Evolutionary conservation across 2,113 vertebrate species (phyloP), one percentile per base, ranked within the genome.

Genomic region (Nibea albiflora): DNA sequence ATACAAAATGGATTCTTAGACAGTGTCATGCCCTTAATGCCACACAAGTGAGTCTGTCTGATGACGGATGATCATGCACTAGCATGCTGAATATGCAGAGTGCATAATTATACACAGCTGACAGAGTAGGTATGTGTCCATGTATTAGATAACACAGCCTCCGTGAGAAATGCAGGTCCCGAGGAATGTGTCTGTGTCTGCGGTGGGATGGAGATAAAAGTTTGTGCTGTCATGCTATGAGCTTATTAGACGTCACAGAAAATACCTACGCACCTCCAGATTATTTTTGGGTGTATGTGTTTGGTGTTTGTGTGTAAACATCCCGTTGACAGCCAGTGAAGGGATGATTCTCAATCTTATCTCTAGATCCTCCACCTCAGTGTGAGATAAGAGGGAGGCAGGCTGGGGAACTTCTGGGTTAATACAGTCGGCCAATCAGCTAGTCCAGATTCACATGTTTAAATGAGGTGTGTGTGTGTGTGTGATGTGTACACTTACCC

Each of bases 401-500:
- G 53, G 28, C n/a, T 12, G 11, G 17, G 47, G 58, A 47, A 54
- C 49, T 46, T 62, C 72, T 19, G 20, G 28, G 22, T 49, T 57
- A 46, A 42, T 44, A 50, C 1, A 10, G 16, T 46, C 65, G 17
- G 1, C 12, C 52, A 53, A 49, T 22, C 46, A 72, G 52, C 60
- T 52, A 3, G 12, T 71, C 52, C 28, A 52, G 52, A 71, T 83
- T 28, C 6, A 64, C 39, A 56, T 39, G 7, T 26, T 39, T 71
- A 26, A 16, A 70, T 42, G 24, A 26, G 24, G 35, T 35, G 24
- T 31, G 15, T 53, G 52, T 31, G 19, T 52, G 71, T 66, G 50
- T 66, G 22, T 75, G 39, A 62, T 64, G 22, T 81, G 53, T 19
- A 15, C 2, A 17, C 95, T 90, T 96, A 98, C 98, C 98, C 77